A percentile compares a stretch with the other conserved stretches of the same genome.
phyloP scores from a whole-genome alignment of 2,888 invertebrate genomes.

The Microdon myrmicae region DNA sequence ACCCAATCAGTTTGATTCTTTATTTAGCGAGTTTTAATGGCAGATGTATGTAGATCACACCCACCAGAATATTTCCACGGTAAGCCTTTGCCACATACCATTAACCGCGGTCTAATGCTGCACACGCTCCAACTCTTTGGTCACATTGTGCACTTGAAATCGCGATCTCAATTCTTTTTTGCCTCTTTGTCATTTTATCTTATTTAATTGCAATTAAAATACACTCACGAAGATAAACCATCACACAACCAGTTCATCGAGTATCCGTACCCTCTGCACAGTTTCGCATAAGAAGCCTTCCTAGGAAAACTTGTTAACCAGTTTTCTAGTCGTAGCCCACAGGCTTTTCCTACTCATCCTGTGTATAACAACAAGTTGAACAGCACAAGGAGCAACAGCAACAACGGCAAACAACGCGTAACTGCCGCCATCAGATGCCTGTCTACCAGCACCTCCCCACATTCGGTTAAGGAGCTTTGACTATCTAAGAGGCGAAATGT shows the following conservation, averaged over 20 bases:
- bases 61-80: conserved; percentile 19
- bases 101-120: conserved; percentile 3
- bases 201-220: conserved; percentile 51
- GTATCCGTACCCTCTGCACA: conserved; percentile 17
- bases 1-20: too few species aligned
- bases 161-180: conserved; percentile 44
- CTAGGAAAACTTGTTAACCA: conserved; percentile 34
- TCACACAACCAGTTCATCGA: conserved; percentile 30
- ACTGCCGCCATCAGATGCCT: conserved; percentile 9
- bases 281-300: conserved; percentile 10
- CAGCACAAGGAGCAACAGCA: conserved; percentile 40
- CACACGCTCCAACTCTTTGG: conserved; percentile 22
- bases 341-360: conserved; percentile 12
- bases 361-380: conserved; percentile 42
- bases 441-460: conserved; percentile 12
- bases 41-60: conserved; percentile 41
- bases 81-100: conserved; percentile 9
- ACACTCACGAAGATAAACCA: conserved; percentile 50
- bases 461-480: conserved; percentile 35
- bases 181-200: conserved; percentile 45
- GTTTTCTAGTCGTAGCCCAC: conserved; percentile 34
- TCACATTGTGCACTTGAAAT: conserved; percentile 30
- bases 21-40: conserved; percentile 16
- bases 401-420: too few species aligned
- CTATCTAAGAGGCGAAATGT: conserved; percentile 21